Percentiles rank a stretch among this genome's conserved stretches.
These are phyloP conservation scores for Tychaedon coryphoeus DNA, from an alignment of 2,113 vertebrate species.

Conservation along the genomic window DNA sequence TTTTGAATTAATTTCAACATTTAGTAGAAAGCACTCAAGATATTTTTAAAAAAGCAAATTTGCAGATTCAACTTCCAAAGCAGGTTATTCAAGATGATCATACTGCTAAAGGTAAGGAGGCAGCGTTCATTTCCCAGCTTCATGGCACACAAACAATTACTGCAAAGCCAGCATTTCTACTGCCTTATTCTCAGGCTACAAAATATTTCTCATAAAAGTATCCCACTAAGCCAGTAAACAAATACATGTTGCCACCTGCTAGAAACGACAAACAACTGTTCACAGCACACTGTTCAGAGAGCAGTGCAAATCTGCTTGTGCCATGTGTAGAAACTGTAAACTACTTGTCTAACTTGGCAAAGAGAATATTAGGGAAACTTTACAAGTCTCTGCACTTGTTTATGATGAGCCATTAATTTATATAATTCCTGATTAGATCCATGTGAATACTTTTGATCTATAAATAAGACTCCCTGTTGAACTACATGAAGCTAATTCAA, in stretches of 20 bases:
- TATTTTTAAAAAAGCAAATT: neutral
- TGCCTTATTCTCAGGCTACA: conserved; percentile 16
- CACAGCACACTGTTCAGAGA: neutral
- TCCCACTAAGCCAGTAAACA: conserved; percentile 45
- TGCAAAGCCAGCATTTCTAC: neutral
- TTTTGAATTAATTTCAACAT: neutral
- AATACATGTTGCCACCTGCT: conserved; percentile 55
- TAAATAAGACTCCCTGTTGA: conserved; percentile 17
- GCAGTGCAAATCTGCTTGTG: neutral
- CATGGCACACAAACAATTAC: neutral
- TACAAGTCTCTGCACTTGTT: neutral
- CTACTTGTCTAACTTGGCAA: neutral
- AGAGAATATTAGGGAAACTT: neutral
- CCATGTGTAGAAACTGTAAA: neutral
- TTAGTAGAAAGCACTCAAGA: neutral
- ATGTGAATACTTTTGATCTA: conserved; percentile 17
- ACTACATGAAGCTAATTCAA: neutral
- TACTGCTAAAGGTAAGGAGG: neutral
- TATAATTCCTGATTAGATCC: conserved; percentile 44
- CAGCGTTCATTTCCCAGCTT: neutral
- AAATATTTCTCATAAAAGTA: conserved; percentile 28
- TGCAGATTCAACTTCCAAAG: neutral
- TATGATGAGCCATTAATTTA: conserved; percentile 36
- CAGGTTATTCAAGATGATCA: neutral
- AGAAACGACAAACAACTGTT: conserved; percentile 36